These are phyloP conservation scores for Junco hyemalis DNA, from an alignment of 2,113 vertebrate species.

Conservation along the genomic window DNA sequence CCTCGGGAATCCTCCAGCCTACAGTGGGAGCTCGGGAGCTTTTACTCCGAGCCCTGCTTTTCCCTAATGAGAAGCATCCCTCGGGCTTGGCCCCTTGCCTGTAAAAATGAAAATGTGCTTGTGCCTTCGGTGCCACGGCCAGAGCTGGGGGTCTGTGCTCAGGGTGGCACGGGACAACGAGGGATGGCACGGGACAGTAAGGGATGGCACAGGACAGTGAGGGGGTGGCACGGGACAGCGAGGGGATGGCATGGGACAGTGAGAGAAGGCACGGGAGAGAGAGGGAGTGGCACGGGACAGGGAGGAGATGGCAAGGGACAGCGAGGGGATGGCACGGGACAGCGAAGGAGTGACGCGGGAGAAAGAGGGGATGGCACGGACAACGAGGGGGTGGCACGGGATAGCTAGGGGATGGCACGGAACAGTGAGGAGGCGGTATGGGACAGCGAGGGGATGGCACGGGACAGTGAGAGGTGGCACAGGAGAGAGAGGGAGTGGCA, in stretches of 20 bases:
- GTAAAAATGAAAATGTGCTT: background rate
- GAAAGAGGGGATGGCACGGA: too few species aligned
- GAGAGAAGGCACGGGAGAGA: background rate
- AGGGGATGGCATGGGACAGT: background rate
- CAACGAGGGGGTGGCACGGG: background rate
- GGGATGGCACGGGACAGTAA: too few species aligned
- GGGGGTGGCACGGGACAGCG: background rate
- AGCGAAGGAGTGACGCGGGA: background rate
- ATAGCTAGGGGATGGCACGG: fast-evolving
- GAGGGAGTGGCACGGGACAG: background rate
- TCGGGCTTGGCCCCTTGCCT: background rate
- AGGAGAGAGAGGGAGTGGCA: background rate
- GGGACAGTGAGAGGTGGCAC: fast-evolving
- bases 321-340: background rate
- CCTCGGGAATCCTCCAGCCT: background rate
- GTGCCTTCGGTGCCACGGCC: background rate
- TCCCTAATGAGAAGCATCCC: background rate
- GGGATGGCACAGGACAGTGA: background rate
- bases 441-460: background rate
- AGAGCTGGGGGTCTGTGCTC: background rate
- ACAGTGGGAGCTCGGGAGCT: background rate
- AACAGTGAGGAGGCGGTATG: fast-evolving
- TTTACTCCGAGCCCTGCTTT: background rate
- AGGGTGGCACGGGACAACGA: too few species aligned
- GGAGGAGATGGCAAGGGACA: background rate